Conservation (phyloP, 2,113 vertebrate species). For the Chrysemys picta region DNA sequence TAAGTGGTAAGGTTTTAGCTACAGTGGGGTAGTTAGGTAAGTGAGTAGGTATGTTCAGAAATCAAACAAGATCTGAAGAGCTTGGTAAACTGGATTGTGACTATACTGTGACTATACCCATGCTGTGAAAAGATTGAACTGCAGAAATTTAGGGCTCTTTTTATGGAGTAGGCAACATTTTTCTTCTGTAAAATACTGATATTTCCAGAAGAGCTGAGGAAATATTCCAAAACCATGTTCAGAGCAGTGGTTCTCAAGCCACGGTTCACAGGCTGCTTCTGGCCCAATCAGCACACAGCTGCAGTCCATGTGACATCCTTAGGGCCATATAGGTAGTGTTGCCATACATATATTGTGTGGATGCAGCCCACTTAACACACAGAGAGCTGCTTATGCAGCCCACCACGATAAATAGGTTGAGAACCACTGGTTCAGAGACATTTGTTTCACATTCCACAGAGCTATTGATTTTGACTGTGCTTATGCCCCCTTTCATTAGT, state of each 20-base stretch:
- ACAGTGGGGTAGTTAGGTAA: background rate
- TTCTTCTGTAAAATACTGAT: background rate
- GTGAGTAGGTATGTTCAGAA: background rate
- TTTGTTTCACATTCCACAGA: background rate
- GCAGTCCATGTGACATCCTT: too few species aligned
- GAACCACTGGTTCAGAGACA: background rate
- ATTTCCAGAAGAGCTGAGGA: background rate
- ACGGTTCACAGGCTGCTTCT: too few species aligned
- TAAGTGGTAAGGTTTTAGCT: background rate
- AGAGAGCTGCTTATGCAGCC: too few species aligned
- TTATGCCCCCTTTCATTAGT: background rate
- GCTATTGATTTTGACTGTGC: background rate
- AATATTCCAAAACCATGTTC: background rate
- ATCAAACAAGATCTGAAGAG: background rate
- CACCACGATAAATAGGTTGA: too few species aligned
- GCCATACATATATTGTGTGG: too few species aligned
- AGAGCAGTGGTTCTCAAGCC: background rate
- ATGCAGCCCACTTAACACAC: too few species aligned
- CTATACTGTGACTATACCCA: background rate
- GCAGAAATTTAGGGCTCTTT: background rate
- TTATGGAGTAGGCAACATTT: background rate
- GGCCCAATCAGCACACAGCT: too few species aligned
- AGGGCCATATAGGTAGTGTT: too few species aligned
- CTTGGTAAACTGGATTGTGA: background rate
- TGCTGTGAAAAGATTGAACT: background rate